A percentile compares a stretch with the other conserved stretches of the same genome.
These are phyloP conservation scores for Andrena chrysosceles DNA, from an alignment of 2,888 invertebrate genomes.

Conservation along the genomic window DNA sequence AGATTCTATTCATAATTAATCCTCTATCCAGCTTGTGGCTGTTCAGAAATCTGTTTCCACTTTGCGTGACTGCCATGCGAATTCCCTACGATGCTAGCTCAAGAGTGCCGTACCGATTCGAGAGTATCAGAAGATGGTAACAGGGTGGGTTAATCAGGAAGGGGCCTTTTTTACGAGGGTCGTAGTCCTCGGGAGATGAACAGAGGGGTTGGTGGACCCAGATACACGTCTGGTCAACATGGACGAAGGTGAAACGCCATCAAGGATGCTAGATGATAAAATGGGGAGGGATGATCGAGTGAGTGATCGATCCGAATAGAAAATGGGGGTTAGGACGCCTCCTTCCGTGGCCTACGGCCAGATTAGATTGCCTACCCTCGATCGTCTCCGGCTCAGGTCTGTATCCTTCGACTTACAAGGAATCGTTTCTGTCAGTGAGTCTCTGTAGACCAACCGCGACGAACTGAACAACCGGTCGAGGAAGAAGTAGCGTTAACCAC, in stretches of 20 bases:
- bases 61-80: neutral
- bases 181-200: conserved; percentile 40
- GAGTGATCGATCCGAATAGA: conserved; percentile 76
- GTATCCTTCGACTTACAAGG: conserved; percentile 58
- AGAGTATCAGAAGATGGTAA: conserved; percentile 17
- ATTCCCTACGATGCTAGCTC: neutral
- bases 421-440: conserved; percentile 51
- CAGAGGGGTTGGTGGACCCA: conserved; percentile 33
- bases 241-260: conserved; percentile 53
- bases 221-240: conserved; percentile 43
- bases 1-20: neutral
- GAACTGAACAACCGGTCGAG: conserved; percentile 15
- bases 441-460: conserved; percentile 34
- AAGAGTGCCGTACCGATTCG: neutral
- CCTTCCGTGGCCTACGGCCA: conserved; percentile 75
- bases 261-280: conserved; percentile 65
- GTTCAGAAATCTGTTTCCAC: conserved; percentile 2
- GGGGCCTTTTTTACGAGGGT: conserved; percentile 74
- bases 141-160: conserved; percentile 74
- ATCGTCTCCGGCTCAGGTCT: conserved; percentile 57
- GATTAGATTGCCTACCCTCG: conserved; percentile 81
- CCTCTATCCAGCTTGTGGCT: neutral
- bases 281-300: conserved; percentile 76
- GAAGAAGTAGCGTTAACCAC: neutral
- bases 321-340: conserved; percentile 65